Conservation (phyloP, 2,113 vertebrate genomes). For the human (Homo sapiens) region DNA sequence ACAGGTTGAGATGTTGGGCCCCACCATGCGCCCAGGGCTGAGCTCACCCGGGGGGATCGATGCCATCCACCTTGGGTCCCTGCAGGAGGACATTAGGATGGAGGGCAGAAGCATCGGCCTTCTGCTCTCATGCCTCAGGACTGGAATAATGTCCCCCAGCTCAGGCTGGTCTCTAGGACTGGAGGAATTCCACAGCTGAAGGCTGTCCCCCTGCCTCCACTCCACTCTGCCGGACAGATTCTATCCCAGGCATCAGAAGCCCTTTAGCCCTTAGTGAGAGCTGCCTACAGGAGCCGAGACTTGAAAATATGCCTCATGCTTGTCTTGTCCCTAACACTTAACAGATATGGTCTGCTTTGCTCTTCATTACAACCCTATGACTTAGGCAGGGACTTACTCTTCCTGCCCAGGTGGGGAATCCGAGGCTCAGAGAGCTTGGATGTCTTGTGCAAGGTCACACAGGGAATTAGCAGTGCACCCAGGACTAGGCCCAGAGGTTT, state of each 20-base stretch:
- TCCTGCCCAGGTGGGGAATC: background rate
- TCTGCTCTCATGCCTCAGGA: background rate
- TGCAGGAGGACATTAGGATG: background rate
- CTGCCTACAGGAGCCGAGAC: background rate
- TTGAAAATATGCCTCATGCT: background rate
- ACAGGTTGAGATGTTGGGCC: background rate
- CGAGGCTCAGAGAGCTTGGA: background rate
- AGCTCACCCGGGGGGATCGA: background rate
- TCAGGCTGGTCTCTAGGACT: background rate
- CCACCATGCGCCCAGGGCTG: background rate
- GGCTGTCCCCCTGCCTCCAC: background rate
- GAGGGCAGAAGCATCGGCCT: background rate
- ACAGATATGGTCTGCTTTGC: background rate
- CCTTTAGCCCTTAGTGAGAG: background rate
- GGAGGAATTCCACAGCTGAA: background rate
- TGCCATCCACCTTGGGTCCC: background rate
- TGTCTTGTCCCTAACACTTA: background rate
- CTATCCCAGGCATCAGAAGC: background rate
- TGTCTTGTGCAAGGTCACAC: background rate
- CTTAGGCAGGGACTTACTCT: background rate
- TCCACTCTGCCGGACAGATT: background rate
- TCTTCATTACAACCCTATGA: background rate
- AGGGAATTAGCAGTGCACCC: background rate
- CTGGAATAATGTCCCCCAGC: background rate
- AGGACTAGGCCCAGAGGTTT: background rate